Percentiles rank a stretch among this genome's conserved stretches.
phyloP scores from a whole-genome alignment of 2,113 vertebrate genomes.

The Melanostigma gelatinosum region DNA sequence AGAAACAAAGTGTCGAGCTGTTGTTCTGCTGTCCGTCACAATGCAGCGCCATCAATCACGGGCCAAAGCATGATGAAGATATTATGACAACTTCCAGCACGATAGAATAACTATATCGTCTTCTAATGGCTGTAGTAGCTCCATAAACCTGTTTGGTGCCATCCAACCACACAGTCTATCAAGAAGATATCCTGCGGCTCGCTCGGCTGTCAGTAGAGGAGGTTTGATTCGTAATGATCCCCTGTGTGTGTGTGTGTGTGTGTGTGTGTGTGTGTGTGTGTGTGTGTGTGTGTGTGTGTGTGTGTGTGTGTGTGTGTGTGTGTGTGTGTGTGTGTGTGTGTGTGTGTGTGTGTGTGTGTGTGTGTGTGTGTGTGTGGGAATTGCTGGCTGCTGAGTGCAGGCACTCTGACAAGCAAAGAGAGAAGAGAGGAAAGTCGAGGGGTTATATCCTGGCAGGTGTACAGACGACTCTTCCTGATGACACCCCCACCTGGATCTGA shows the following conservation, averaged over 20 bases:
- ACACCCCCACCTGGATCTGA: constrained; percentile 54
- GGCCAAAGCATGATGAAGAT: constrained; percentile 23
- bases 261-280: constrained; percentile 5
- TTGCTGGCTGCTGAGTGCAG: constrained; percentile 43
- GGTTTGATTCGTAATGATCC: constrained; percentile 63
- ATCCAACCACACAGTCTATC: constrained; percentile 49
- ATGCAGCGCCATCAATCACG: constrained; percentile 8
- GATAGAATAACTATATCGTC: constrained; percentile 37
- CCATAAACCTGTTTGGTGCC: constrained; percentile 55
- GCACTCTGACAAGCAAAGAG: constrained; percentile 49
- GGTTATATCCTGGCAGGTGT: constrained; percentile 57
- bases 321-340: constrained; percentile 5
- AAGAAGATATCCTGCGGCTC: constrained; percentile 47
- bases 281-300: constrained; percentile 1
- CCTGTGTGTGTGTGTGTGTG: background rate
- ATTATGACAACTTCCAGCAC: constrained; percentile 36
- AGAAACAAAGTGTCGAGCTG: background rate
- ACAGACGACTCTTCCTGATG: constrained; percentile 46
- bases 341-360: constrained; percentile 3
- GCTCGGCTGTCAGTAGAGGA: constrained; percentile 55
- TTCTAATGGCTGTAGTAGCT: constrained; percentile 45
- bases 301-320: background rate
- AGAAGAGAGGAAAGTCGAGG: constrained; percentile 41
- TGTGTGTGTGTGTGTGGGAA: constrained; percentile 18
- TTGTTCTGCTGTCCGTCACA: constrained; percentile 1